Evolutionary conservation across 2,888 invertebrate species (phyloP).

Genomic region (Xestia rhomboidea): DNA sequence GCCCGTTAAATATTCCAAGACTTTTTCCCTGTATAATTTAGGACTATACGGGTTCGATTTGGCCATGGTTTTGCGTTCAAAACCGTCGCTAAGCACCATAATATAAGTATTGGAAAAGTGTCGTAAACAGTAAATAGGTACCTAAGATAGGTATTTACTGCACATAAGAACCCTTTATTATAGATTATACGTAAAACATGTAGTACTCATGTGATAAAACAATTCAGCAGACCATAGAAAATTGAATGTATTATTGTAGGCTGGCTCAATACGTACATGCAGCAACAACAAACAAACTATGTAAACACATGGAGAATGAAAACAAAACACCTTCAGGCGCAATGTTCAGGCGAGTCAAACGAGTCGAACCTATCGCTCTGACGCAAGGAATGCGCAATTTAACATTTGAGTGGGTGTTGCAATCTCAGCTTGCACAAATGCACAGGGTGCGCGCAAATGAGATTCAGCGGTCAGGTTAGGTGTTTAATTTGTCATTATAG

Average conservation of each 20-base stretch:
- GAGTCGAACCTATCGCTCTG: slow-evolving; percentile 63
- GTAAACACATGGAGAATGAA: slow-evolving; percentile 46
- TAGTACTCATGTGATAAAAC: slow-evolving; percentile 30
- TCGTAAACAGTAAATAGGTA: neutral
- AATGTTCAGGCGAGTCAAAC: slow-evolving; percentile 36
- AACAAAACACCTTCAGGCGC: slow-evolving; percentile 56
- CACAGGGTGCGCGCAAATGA: slow-evolving; percentile 51
- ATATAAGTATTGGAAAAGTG: neutral
- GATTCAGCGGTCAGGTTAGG: slow-evolving; percentile 56
- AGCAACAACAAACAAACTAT: slow-evolving; percentile 42
- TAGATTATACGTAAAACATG: neutral
- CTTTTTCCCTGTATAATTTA: neutral
- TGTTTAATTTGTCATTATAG: slow-evolving; percentile 52
- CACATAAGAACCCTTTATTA: neutral
- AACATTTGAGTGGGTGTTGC: slow-evolving; percentile 69
- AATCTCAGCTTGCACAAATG: slow-evolving; percentile 39
- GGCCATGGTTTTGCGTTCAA: neutral
- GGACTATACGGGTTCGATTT: neutral
- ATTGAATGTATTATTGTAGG: slow-evolving; percentile 34
- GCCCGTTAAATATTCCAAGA: neutral
- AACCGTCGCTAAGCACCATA: neutral
- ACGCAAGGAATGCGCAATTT: slow-evolving; percentile 73
- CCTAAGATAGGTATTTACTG: neutral
- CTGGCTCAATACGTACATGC: slow-evolving; percentile 44
- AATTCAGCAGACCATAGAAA: slow-evolving; percentile 38